Evolutionary conservation across 2,888 invertebrate species (phyloP), one percentile per base, ranked within the genome.

Genomic region (Lithophane leautieri): DNA sequence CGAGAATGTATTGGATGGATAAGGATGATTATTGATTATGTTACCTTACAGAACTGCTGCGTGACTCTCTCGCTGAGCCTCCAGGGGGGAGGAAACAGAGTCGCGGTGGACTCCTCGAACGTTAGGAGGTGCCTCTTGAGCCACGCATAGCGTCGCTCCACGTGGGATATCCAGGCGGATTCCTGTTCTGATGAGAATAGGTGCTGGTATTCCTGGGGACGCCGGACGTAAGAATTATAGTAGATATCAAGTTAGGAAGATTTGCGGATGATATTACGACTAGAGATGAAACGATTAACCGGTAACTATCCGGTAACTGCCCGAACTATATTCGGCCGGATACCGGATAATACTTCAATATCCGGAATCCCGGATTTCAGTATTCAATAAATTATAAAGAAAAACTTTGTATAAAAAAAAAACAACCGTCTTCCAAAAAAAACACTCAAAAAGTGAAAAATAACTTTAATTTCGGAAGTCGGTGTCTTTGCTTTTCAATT

Each of bases 151-250:
- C 99, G 97, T 76, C 98, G 98, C 91, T 99, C 99, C 71, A 99
- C 98, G 95, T 99, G 99, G 90, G 99, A 98, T 79, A 99, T 94
- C 99, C 99, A 99, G 2, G 99, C 99, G 66, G 98, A 98, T 93
- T 99, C 99, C 94, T 99, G 99, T 90, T 98, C 99, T 89, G 99
- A 98, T 70, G 99, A 98, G 96, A 99, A 99, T 75, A 99, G 96
- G 89, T 99, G 99, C 71, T 97, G 97, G 93, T 99, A 99, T 93
- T 99, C 99, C 94, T 98, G 97, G n/a, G 0, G 6, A 62, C 34
- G 34, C 34, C 34, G 34, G 28, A 34, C 11, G 65, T 40, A 40
- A 12, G 16, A 25, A 11, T 50, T 50, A 19, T 19, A 50, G 19
- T 50, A 22, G 22, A 50, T 22, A 50, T 22, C 22, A 50, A 50